Evolutionary conservation across 2,888 invertebrate species (phyloP).

Genomic region (Idaea biselata): DNA sequence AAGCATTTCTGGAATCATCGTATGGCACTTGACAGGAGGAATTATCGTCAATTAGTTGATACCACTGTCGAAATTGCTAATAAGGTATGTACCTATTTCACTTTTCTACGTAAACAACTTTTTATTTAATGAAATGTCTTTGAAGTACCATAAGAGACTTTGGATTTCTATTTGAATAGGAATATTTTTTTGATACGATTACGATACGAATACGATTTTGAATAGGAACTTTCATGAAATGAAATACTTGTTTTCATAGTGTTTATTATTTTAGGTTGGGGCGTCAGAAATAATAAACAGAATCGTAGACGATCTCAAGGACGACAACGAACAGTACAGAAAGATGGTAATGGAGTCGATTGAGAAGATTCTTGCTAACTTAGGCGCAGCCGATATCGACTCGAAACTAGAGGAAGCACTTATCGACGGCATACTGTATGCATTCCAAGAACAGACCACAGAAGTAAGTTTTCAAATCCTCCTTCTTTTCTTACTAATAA

Average conservation of each 20-base stretch:
- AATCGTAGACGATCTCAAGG: slow-evolving; percentile 99
- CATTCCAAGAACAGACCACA: slow-evolving; percentile 99
- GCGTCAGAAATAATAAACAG: slow-evolving; percentile 99
- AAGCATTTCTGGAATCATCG: slow-evolving; percentile 99
- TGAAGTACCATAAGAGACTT: neutral
- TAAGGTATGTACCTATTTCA: slow-evolving; percentile 78
- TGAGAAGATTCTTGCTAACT: slow-evolving; percentile 98
- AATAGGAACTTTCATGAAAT: too few species aligned
- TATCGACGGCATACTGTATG: slow-evolving; percentile 99
- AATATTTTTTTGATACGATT: too few species aligned
- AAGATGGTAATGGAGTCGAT: slow-evolving; percentile 99
- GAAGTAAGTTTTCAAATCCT: slow-evolving; percentile 81
- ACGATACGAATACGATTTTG: too few species aligned
- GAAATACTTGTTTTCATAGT: neutral
- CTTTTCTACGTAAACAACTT: neutral
- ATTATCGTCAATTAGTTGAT: slow-evolving; percentile 98
- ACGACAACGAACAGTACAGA: slow-evolving; percentile 99
- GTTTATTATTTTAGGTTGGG: slow-evolving; percentile 84
- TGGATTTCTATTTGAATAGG: too few species aligned
- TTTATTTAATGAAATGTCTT: neutral
- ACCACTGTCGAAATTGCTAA: slow-evolving; percentile 99
- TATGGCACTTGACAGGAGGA: slow-evolving; percentile 98
- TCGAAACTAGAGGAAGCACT: slow-evolving; percentile 98
- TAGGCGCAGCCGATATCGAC: slow-evolving; percentile 99
- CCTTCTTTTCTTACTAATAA: neutral